Evolutionary conservation across 1,140 invertebrate genomes (phyloP), one percentile per base, ranked within the genome.

Genomic region (Dendroctonus valens): DNA sequence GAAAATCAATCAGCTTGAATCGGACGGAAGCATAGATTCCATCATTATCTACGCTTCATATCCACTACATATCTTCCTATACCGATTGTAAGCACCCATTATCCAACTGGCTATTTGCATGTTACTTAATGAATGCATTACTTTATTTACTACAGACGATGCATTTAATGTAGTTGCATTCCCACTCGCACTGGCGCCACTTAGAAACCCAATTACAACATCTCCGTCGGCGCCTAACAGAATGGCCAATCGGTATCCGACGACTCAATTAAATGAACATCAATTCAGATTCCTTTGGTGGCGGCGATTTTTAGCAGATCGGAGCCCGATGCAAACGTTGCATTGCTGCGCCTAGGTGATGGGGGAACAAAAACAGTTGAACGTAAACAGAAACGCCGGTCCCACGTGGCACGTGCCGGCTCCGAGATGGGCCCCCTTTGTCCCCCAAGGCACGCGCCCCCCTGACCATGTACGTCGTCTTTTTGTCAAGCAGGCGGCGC

Each of bases 371-470:
- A 61, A 61, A 61, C 59, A 61, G 59, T 61, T 52, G 38, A 41
- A 61, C 48, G 52, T 61, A 61, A 61, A 61, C 59, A 61, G 46
- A 52, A 61, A 61, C 39, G 59, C 48, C 59, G 59, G 40, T 61
- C 59, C 38, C 59, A 61, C 59, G 59, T 61, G 59, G 59, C 59
- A 40, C 48, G 59, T 52, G 59, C 59, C 59, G 49, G 48, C n/a
- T 26, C 26, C 11, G 41, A 26, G 12, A 12, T 8, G 6, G 7
- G 9, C 12, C 48, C 8, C 39, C 59, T 26, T 8, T 26, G n/a
- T 15, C 37, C 46, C 59, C 59, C 49, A 11, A n/a, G 39, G 5
- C 52, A n/a, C 52, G 14, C 52, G 14, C 11, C 14, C 15, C 15
- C 39, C 11, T 37, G 52, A 39, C 52, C 52, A 54, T 38, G 8